A percentile compares a stretch with the other conserved stretches of the same genome.
These are phyloP conservation scores for Syngnathus typhle DNA, from an alignment of 2,113 vertebrate genomes.

Conservation along the genomic window DNA sequence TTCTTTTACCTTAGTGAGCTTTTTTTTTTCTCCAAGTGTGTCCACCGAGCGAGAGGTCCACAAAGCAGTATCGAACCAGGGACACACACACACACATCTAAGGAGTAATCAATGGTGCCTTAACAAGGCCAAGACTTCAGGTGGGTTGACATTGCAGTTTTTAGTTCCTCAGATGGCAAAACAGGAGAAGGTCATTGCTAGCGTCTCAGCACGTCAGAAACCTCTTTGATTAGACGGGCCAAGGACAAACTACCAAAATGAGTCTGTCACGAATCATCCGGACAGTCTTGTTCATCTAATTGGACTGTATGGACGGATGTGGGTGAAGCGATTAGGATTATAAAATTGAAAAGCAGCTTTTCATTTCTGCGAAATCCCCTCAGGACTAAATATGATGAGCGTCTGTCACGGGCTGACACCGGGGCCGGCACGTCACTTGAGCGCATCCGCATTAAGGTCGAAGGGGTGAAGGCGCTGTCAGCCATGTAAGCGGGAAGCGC, in stretches of 20 bases:
- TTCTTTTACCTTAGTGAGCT: constrained; percentile 58
- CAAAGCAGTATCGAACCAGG: constrained; percentile 45
- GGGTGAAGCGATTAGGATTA: constrained; percentile 65
- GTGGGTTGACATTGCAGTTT: constrained; percentile 47
- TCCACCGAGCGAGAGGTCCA: constrained; percentile 34
- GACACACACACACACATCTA: constrained; percentile 22
- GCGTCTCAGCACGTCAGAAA: background rate
- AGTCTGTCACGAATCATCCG: constrained; percentile 30
- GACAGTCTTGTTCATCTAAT: constrained; percentile 57
- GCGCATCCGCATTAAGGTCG: constrained; percentile 28
- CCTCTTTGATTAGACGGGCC: constrained; percentile 22
- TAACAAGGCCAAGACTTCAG: constrained; percentile 60
- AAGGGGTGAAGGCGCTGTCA: constrained; percentile 34
- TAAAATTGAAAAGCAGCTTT: constrained; percentile 72
- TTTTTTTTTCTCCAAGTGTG: constrained; percentile 38
- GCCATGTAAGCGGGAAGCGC: constrained; percentile 27
- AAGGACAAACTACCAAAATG: constrained; percentile 31
- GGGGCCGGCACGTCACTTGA: constrained; percentile 17
- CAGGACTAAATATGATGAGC: constrained; percentile 68
- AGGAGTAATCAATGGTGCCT: constrained; percentile 52
- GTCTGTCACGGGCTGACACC: constrained; percentile 57
- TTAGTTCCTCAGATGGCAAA: constrained; percentile 29
- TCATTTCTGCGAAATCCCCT: constrained; percentile 65
- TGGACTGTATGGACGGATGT: constrained; percentile 52
- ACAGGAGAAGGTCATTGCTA: constrained; percentile 46